phyloP scores from a whole-genome alignment of 2,888 invertebrate genomes.

The Myathropa florea region DNA sequence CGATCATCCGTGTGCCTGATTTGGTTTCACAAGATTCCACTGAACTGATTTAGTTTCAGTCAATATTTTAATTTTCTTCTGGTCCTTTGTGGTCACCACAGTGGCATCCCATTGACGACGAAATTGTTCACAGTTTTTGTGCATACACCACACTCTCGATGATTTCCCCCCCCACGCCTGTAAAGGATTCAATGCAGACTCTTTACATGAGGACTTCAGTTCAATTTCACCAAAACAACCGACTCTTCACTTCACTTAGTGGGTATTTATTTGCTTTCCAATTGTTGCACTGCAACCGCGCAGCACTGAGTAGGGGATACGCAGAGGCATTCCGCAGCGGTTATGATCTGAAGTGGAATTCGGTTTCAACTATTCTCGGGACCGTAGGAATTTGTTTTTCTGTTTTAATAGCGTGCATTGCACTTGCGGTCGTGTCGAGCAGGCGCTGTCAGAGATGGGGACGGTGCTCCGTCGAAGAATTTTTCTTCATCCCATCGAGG shows the following conservation, averaged over 20 bases:
- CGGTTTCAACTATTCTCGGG: conserved; percentile 28
- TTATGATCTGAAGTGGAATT: conserved; percentile 48
- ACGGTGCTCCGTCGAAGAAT: background rate
- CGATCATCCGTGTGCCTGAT: background rate
- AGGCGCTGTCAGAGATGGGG: background rate
- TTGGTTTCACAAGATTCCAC: background rate
- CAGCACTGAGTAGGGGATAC: background rate
- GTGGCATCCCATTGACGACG: no score
- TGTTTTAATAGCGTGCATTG: conserved; percentile 31
- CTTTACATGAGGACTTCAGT: background rate
- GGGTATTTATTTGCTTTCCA: conserved; percentile 14
- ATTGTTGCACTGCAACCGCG: conserved; percentile 13
- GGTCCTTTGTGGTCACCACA: no score
- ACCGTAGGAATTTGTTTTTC: conserved; percentile 1
- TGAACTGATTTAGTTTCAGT: background rate
- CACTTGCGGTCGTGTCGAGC: conserved; percentile 4
- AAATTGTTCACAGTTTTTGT: background rate
- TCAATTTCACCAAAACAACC: no score
- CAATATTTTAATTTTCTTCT: no score
- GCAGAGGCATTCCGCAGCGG: conserved; percentile 9
- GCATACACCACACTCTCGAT: background rate
- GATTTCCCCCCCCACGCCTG: no score
- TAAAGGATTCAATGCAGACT: no score
- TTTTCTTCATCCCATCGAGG: background rate
- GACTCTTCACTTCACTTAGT: no score